Evolutionary conservation across 2,797 vertebrate genomes (phyloP).

Genomic region (Phoebastria nigripes): DNA sequence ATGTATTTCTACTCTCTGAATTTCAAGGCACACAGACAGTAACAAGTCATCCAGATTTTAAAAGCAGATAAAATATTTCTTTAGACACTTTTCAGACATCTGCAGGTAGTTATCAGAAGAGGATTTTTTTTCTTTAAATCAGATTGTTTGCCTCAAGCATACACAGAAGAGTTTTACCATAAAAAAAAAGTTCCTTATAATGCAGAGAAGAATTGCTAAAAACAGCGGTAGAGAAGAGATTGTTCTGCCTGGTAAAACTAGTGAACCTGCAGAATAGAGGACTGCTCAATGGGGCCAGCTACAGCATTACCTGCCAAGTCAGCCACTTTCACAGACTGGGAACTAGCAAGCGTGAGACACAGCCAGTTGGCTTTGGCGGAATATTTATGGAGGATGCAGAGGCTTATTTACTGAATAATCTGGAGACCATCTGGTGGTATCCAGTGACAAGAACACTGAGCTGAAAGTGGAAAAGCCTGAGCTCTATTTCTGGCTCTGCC

Average conservation of each 20-base stretch:
- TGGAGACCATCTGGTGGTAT: constrained; percentile 65
- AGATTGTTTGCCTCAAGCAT: not conserved
- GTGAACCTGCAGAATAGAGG: not conserved
- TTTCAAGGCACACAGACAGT: not conserved
- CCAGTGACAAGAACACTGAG: constrained; percentile 42
- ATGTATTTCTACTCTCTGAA: not conserved
- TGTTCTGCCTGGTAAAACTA: not conserved
- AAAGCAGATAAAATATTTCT: constrained; percentile 32
- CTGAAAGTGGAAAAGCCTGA: constrained; percentile 51
- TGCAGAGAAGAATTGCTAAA: not conserved
- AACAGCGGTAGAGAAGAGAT: not conserved
- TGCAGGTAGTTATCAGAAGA: not conserved
- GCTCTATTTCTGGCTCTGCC: constrained; percentile 49
- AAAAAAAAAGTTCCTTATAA: not conserved
- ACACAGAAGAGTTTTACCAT: not conserved
- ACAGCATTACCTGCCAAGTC: constrained; percentile 43
- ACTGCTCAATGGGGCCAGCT: constrained; percentile 14
- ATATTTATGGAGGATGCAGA: constrained; percentile 66
- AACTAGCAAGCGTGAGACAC: constrained; percentile 57
- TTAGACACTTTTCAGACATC: not conserved
- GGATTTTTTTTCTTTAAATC: not conserved
- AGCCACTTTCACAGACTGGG: constrained; percentile 43
- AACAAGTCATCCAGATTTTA: constrained; percentile 2
- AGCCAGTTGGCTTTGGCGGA: constrained; percentile 60
- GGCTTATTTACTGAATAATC: constrained; percentile 69